Evolutionary conservation across 2,888 invertebrate species (phyloP).

Genomic region (Pristionchus maxplancki): DNA sequence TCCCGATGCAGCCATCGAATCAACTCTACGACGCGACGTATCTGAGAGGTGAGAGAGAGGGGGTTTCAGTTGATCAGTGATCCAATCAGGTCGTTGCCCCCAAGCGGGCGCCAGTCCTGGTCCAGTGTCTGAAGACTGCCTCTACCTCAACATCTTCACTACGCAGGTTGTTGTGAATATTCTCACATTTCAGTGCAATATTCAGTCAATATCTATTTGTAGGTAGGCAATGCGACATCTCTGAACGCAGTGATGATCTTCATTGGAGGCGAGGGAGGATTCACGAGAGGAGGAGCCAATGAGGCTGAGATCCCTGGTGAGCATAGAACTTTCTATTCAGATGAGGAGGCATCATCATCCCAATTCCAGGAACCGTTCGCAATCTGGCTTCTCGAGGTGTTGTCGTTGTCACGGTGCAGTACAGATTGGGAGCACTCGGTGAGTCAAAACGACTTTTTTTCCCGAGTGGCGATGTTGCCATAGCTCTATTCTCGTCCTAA

Average conservation of each 20-base stretch:
- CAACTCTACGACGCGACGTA: conserved; percentile 66
- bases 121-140: conserved; percentile 64
- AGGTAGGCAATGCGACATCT: conserved; percentile 55
- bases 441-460: background rate
- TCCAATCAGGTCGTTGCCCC: conserved; percentile 58
- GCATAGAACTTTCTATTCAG: background rate
- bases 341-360: background rate
- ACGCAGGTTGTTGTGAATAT: conserved; percentile 49
- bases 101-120: conserved; percentile 59
- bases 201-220: background rate
- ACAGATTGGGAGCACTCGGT: conserved; percentile 69
- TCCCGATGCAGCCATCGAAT: conserved; percentile 53
- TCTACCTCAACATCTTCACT: conserved; percentile 68
- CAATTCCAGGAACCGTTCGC: conserved; percentile 57
- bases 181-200: background rate
- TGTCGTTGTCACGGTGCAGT: conserved; percentile 70
- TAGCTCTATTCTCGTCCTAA: background rate
- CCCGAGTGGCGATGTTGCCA: background rate
- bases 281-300: conserved; percentile 62
- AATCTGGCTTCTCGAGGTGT: conserved; percentile 68
- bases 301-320: conserved; percentile 55
- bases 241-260: conserved; percentile 65
- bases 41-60: conserved; percentile 55
- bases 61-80: too few relatives aligned
- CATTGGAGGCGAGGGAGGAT: conserved; percentile 65